Conservation (phyloP, 2,113 vertebrate genomes). For the Eulemur macaco region DNA sequence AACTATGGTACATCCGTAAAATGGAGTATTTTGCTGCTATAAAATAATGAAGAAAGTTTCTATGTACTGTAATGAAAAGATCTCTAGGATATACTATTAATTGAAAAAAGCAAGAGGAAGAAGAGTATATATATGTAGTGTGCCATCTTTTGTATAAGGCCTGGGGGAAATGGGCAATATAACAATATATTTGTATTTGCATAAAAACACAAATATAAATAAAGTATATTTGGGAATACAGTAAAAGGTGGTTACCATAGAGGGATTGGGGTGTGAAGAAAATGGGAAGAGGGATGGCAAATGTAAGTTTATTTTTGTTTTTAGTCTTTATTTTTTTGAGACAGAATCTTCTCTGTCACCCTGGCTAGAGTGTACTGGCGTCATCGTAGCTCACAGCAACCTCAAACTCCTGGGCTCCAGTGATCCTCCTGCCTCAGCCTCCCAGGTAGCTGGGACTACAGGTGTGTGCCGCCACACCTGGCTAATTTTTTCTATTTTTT, state of each 20-base stretch:
- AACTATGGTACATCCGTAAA: not conserved
- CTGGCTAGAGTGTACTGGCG: no score
- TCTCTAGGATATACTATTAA: not conserved
- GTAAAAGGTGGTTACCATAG: not conserved
- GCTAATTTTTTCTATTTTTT: no score
- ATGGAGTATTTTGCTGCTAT: not conserved
- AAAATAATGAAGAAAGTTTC: not conserved
- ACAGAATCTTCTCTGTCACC: no score
- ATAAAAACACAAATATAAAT: not conserved
- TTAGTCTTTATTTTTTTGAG: not conserved
- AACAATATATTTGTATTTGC: conserved; percentile 14
- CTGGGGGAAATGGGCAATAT: not conserved
- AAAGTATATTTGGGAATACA: not conserved
- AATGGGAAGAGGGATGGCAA: not conserved
- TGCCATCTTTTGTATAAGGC: not conserved
- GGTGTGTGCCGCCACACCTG: no score
- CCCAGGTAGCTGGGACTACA: no score
- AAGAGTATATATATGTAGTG: not conserved
- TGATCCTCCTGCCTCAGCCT: not conserved
- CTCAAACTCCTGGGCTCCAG: not conserved
- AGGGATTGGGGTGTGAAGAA: not conserved
- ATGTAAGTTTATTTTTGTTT: not conserved
- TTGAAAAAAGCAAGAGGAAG: not conserved
- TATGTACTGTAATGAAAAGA: not conserved
- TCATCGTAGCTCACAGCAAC: no score